These are phyloP conservation scores for Strix occidentalis DNA, from an alignment of 2,797 vertebrate species.

Conservation along the genomic window DNA sequence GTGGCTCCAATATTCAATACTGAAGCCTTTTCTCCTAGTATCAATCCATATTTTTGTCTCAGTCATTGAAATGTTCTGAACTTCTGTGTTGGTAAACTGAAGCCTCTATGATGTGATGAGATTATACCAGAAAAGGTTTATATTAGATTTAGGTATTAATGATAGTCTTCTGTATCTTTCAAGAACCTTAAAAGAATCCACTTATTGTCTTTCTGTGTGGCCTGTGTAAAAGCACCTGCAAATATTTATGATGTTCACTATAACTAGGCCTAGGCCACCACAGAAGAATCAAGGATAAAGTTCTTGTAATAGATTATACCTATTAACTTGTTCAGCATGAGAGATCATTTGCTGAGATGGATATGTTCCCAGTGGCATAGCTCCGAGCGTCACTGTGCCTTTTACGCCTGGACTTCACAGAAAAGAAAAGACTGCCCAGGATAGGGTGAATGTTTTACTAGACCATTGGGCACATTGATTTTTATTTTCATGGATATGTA, in stretches of 20 bases:
- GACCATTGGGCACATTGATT: constrained; percentile 63
- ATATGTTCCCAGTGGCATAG: not conserved
- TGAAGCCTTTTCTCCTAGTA: not conserved
- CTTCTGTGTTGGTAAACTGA: not conserved
- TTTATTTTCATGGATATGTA: constrained; percentile 65
- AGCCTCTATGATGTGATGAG: not conserved
- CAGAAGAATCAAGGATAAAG: not conserved
- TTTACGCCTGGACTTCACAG: not conserved
- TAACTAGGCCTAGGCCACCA: not conserved
- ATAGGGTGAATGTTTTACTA: constrained; percentile 57
- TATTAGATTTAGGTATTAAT: not conserved
- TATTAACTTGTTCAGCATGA: not conserved
- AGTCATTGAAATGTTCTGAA: not conserved
- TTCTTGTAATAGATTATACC: not conserved
- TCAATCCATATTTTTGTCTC: not conserved
- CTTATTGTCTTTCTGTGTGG: rapidly evolving
- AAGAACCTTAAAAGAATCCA: not conserved
- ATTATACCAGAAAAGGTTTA: not conserved
- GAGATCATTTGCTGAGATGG: not conserved
- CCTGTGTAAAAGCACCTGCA: not conserved
- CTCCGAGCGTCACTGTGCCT: constrained; percentile 16
- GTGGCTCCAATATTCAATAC: not conserved
- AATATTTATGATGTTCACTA: rapidly evolving
- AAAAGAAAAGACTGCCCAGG: not conserved
- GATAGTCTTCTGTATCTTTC: not conserved